phyloP scores from a whole-genome alignment of 92 coral and sea anemone species.

The Parazoanthus swiftii region DNA sequence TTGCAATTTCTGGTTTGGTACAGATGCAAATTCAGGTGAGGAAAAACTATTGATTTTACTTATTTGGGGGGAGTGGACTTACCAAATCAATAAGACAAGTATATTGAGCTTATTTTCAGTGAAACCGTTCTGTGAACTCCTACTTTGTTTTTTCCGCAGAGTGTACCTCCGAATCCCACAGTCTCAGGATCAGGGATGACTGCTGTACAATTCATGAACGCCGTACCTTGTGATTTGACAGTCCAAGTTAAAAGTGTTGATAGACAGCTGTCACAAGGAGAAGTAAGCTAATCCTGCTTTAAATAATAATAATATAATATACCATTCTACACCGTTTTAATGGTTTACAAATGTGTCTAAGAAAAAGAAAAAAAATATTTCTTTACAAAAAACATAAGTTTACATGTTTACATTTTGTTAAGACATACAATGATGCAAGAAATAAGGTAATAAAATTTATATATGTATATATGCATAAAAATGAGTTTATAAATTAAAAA shows the following conservation, averaged over 20 bases:
- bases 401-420: too few relatives aligned
- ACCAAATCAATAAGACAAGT: neutral
- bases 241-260: neutral
- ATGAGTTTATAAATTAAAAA: too few relatives aligned
- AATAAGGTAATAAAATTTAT: too few relatives aligned
- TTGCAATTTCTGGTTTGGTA: neutral
- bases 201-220: neutral
- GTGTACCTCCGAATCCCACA: neutral
- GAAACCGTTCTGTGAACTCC: neutral
- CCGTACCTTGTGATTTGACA: neutral
- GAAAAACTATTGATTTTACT: neutral
- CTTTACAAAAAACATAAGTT: too few relatives aligned
- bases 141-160: neutral
- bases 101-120: neutral
- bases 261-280: constrained; percentile 6
- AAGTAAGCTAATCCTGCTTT: neutral
- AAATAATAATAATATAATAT: too few relatives aligned
- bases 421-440: too few relatives aligned
- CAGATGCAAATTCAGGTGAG: constrained; percentile 11
- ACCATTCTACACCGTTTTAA: too few relatives aligned
- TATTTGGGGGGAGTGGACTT: neutral
- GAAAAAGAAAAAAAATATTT: too few relatives aligned
- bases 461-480: too few relatives aligned
- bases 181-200: neutral
- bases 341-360: too few relatives aligned